Conservation (phyloP, 1,140 invertebrate species). For the Drosophila pseudoananassae region DNA sequence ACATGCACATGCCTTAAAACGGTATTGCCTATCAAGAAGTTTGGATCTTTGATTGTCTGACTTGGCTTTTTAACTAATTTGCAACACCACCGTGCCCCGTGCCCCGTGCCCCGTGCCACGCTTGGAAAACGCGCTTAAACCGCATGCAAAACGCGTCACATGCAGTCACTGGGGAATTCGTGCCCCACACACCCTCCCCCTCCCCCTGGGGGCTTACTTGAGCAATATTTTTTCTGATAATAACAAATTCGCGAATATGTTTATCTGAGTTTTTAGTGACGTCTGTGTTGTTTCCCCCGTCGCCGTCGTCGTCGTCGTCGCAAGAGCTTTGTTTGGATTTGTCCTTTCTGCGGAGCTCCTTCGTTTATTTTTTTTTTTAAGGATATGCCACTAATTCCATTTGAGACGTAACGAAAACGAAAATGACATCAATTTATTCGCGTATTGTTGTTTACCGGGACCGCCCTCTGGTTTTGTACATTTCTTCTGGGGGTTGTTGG, state of each 20-base stretch:
- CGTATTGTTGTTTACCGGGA: conserved; percentile 60
- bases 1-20: not conserved
- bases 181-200: conserved; percentile 7
- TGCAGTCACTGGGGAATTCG: conserved; percentile 74
- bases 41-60: conserved; percentile 79
- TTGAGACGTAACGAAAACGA: conserved; percentile 80
- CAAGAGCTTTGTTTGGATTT: conserved; percentile 23
- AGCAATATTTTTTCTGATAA: conserved; percentile 81
- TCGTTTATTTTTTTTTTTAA: conserved; percentile 45
- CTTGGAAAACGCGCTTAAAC: conserved; percentile 59
- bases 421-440: conserved; percentile 82
- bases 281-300: conserved; percentile 20
- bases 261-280: conserved; percentile 79
- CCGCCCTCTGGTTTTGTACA: conserved; percentile 29
- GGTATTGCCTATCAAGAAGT: conserved; percentile 72
- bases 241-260: conserved; percentile 82
- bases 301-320: too few species aligned
- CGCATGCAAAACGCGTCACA: conserved; percentile 79
- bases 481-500: too few species aligned
- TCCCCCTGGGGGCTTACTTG: conserved; percentile 59
- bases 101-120: too few species aligned
- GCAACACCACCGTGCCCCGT: conserved; percentile 58
- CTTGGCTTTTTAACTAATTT: conserved; percentile 80
- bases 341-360: conserved; percentile 32
- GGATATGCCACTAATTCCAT: conserved; percentile 73